Percentiles rank a stretch among this genome's conserved stretches.
These are phyloP conservation scores for Agapostemon virescens DNA, from an alignment of 2,888 invertebrate genomes.

Conservation along the genomic window DNA sequence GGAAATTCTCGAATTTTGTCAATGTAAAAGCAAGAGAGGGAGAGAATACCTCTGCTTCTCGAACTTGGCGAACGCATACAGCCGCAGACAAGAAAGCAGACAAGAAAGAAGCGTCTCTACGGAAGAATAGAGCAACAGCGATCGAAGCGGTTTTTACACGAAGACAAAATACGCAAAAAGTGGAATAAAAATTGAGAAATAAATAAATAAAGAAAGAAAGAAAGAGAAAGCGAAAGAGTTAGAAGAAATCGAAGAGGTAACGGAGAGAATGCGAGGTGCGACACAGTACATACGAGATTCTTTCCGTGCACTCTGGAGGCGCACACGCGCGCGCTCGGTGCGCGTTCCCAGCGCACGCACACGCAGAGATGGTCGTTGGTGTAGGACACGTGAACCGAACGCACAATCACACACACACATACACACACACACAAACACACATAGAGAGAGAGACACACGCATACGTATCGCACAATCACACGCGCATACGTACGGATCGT, in stretches of 20 bases:
- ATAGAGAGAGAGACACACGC: too few species aligned
- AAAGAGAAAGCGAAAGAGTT: not conserved
- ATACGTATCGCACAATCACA: constrained; percentile 23
- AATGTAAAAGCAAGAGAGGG: too few species aligned
- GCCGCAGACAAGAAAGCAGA: not conserved
- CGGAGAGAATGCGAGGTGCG: constrained; percentile 38
- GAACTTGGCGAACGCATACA: not conserved
- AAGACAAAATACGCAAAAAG: not conserved
- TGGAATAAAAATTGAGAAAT: too few species aligned
- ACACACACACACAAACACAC: constrained; percentile 24
- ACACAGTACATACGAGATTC: constrained; percentile 29
- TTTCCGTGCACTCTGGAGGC: not conserved
- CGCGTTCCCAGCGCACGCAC: too few species aligned
- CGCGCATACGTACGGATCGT: constrained; percentile 40
- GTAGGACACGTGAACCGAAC: constrained; percentile 6
- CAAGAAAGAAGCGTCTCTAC: not conserved
- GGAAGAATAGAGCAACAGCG: constrained; percentile 1
- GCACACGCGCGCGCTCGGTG: too few species aligned
- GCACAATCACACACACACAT: constrained; percentile 4
- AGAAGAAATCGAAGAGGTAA: constrained; percentile 13
- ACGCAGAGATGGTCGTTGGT: too few species aligned
- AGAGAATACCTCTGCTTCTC: not conserved
- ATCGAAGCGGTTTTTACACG: not conserved
- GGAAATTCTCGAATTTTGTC: not conserved
- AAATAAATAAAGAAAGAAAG: not conserved